Evolutionary conservation across 2,113 vertebrate genomes (phyloP).

Genomic region (Canis aureus): DNA sequence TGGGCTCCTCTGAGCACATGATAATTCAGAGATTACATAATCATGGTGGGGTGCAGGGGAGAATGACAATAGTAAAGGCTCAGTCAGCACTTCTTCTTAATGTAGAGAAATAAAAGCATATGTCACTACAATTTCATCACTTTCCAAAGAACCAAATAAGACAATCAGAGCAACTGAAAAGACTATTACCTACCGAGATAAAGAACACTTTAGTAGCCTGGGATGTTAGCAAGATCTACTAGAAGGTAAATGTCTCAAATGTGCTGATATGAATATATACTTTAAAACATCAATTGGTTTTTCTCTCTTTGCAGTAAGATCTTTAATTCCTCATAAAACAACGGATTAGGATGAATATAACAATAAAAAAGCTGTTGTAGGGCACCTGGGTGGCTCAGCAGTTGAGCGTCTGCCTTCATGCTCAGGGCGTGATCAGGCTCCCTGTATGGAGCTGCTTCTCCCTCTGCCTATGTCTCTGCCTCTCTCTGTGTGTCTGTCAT

Average conservation of each 20-base stretch:
- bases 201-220: background rate
- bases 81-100: background rate
- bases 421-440: too few relatives aligned
- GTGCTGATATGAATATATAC: background rate
- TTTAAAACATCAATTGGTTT: conserved; percentile 49
- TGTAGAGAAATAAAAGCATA: conserved; percentile 25
- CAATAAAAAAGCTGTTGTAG: background rate
- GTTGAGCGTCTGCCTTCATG: too few relatives aligned
- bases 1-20: background rate
- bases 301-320: conserved; percentile 19
- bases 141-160: conserved; percentile 25
- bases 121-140: background rate
- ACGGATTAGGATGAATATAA: background rate
- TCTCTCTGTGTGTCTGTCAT: too few relatives aligned
- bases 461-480: too few relatives aligned
- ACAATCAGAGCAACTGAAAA: background rate
- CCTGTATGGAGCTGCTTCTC: too few relatives aligned
- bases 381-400: too few relatives aligned
- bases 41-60: background rate
- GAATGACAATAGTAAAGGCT: background rate
- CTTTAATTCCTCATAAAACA: conserved; percentile 21
- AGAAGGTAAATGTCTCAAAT: conserved; percentile 18
- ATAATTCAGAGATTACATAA: background rate
- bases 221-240: background rate
- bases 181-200: background rate